These are phyloP conservation scores for Bombylius discolor DNA, from an alignment of 2,888 invertebrate species.

Conservation along the genomic window DNA sequence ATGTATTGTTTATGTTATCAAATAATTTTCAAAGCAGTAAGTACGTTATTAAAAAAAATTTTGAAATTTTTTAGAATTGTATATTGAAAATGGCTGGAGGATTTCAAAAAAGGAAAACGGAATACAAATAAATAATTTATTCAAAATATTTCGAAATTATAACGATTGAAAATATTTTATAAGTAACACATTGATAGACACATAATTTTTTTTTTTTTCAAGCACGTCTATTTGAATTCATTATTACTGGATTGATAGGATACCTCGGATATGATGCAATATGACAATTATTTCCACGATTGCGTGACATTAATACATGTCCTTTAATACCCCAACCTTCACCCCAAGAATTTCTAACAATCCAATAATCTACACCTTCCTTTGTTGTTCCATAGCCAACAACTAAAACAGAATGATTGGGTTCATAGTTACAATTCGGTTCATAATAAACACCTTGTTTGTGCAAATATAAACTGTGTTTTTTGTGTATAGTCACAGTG, in stretches of 20 bases:
- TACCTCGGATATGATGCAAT: constrained; percentile 6
- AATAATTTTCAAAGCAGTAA: no score
- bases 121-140: no score
- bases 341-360: constrained; percentile 14
- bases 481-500: constrained; percentile 63
- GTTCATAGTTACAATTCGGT: constrained; percentile 45
- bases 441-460: constrained; percentile 61
- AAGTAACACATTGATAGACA: no score
- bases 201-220: no score
- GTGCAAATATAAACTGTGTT: constrained; percentile 73
- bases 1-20: no score
- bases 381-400: constrained; percentile 8
- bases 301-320: constrained; percentile 8
- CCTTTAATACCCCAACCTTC: constrained; percentile 10
- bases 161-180: no score
- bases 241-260: constrained; percentile 23
- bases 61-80: no score
- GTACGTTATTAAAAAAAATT: no score
- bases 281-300: constrained; percentile 5
- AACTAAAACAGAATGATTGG: constrained; percentile 55
- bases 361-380: constrained; percentile 9
- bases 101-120: no score
- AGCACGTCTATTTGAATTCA: no score
- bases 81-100: no score
- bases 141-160: no score